phyloP scores from a whole-genome alignment of 2,113 vertebrate genomes.

The Pluvialis apricaria region DNA sequence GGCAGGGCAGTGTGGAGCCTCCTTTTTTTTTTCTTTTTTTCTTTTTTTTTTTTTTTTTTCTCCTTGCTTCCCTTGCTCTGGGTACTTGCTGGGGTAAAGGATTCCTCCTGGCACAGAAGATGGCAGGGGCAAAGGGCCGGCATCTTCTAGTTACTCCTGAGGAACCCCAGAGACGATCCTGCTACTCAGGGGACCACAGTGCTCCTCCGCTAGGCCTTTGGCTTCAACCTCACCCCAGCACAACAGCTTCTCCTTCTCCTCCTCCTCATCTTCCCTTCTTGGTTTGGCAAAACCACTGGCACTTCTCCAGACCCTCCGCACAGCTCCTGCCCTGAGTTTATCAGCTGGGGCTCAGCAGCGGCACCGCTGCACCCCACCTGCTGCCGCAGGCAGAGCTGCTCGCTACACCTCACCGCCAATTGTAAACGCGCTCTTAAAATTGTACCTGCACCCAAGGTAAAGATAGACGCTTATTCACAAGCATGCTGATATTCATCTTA shows the following conservation, averaged over 20 bases:
- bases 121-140: neutral
- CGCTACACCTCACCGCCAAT: too few relatives aligned
- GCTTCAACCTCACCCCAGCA: neutral
- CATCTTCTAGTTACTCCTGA: neutral
- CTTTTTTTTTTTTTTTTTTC: neutral
- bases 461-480: neutral
- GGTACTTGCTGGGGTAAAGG: neutral
- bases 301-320: neutral
- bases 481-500: neutral
- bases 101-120: neutral
- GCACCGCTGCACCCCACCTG: neutral
- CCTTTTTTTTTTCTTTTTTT: neutral
- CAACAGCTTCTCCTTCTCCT: neutral
- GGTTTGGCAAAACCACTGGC: neutral
- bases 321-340: neutral
- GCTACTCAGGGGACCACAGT: neutral
- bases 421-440: neutral
- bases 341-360: neutral
- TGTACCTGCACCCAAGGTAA: fast-evolving
- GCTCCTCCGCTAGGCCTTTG: neutral
- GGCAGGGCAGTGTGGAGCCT: neutral
- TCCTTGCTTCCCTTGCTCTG: neutral
- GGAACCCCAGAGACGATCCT: neutral
- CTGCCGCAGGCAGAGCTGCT: neutral
- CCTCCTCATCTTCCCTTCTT: neutral